Conservation (phyloP, 2,797 vertebrate genomes). For the Melanotaenia maccullochi region DNA sequence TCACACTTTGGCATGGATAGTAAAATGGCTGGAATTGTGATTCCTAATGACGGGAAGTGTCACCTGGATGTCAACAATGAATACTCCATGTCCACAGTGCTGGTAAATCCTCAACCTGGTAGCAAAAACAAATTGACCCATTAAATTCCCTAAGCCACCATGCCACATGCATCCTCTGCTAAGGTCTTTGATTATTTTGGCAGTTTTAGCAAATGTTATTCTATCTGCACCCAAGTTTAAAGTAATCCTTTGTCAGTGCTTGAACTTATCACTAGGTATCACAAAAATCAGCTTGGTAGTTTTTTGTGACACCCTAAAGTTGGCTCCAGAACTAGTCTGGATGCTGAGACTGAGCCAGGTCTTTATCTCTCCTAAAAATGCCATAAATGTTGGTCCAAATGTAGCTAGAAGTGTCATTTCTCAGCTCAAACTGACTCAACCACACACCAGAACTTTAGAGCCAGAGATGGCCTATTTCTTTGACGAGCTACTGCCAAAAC, state of each 20-base stretch:
- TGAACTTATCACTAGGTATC: neutral
- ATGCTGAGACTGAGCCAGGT: neutral
- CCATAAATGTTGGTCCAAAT: neutral
- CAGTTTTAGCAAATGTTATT: neutral
- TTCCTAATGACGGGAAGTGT: slow-evolving; percentile 95
- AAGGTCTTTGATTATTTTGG: neutral
- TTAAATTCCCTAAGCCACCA: neutral
- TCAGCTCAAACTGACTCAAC: neutral
- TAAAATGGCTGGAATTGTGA: slow-evolving; percentile 95
- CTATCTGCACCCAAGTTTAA: neutral
- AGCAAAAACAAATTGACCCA: neutral
- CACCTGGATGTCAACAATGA: slow-evolving; percentile 95
- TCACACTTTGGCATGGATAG: slow-evolving; percentile 99
- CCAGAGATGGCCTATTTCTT: neutral
- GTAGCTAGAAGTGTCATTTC: neutral
- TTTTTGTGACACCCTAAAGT: neutral
- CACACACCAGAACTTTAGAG: neutral
- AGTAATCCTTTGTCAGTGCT: neutral
- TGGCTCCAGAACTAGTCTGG: neutral
- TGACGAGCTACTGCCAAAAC: neutral
- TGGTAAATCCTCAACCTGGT: slow-evolving; percentile 81
- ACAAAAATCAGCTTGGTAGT: neutral
- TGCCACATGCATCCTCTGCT: neutral
- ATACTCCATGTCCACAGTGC: slow-evolving; percentile 91
- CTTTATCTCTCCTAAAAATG: neutral